Evolutionary conservation across 2,888 invertebrate species (phyloP).

Genomic region (Zootermopsis nevadensis): DNA sequence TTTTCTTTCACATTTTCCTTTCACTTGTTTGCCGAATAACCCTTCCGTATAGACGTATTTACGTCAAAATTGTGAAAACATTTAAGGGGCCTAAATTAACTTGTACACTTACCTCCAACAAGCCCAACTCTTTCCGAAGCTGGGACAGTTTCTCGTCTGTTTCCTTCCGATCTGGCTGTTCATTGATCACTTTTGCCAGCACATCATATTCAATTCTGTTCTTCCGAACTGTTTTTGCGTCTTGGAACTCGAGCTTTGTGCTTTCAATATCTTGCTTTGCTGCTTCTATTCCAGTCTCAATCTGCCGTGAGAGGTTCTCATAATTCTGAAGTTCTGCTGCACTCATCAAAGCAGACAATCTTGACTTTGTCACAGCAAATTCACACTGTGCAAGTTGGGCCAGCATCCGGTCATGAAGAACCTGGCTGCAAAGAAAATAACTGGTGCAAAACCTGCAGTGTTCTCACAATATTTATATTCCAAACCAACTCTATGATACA

Average conservation of each 20-base stretch:
- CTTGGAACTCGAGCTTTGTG: constrained; percentile 82
- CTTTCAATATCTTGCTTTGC: constrained; percentile 85
- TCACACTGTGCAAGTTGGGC: constrained; percentile 89
- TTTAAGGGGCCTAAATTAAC: too few relatives aligned
- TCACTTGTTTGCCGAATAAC: too few relatives aligned
- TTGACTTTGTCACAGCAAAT: constrained; percentile 86
- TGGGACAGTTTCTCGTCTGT: constrained; percentile 75
- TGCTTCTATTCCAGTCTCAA: constrained; percentile 81
- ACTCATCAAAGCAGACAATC: constrained; percentile 83
- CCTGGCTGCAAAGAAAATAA: constrained; percentile 66
- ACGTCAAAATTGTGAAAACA: too few relatives aligned
- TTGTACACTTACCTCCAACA: constrained; percentile 64
- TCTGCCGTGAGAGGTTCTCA: constrained; percentile 78
- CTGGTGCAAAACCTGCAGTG: too few relatives aligned
- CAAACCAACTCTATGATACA: too few relatives aligned
- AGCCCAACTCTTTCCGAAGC: constrained; percentile 78
- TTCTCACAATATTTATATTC: too few relatives aligned
- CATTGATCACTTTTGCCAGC: constrained; percentile 88
- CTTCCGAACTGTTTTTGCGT: constrained; percentile 88
- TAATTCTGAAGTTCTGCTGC: constrained; percentile 86
- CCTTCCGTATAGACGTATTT: too few relatives aligned
- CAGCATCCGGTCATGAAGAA: constrained; percentile 82
- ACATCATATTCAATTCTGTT: constrained; percentile 95
- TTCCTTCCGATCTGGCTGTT: constrained; percentile 89
- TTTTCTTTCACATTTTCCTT: too few relatives aligned